Evolutionary conservation across 2,888 invertebrate species (phyloP).

Genomic region (Thelaira solivaga): DNA sequence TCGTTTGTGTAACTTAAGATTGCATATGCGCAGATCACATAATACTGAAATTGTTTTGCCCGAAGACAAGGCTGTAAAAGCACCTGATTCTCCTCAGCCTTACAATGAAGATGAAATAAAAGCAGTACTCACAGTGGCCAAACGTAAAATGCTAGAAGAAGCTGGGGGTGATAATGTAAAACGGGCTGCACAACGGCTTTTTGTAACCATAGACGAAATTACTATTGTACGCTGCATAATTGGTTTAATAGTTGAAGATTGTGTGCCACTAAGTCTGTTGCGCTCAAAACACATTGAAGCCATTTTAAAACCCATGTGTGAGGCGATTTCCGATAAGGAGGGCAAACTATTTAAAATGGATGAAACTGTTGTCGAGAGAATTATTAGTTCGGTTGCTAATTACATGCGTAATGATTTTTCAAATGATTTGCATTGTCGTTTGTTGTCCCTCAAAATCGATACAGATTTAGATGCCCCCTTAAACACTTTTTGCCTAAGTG

Average conservation of each 20-base stretch:
- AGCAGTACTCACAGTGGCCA: slow-evolving; percentile 31
- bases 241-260: slow-evolving; percentile 48
- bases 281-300: slow-evolving; percentile 23
- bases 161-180: neutral
- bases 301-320: slow-evolving; percentile 20
- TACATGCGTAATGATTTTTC: slow-evolving; percentile 28
- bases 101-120: slow-evolving; percentile 45
- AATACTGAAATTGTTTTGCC: neutral
- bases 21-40: slow-evolving; percentile 36
- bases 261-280: slow-evolving; percentile 14
- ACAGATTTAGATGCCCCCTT: slow-evolving; percentile 22
- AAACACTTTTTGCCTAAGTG: slow-evolving; percentile 20
- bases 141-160: slow-evolving; percentile 44
- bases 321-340: slow-evolving; percentile 25
- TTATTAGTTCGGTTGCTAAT: slow-evolving; percentile 8
- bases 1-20: slow-evolving; percentile 33
- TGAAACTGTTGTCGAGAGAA: neutral
- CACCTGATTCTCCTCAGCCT: slow-evolving; percentile 4
- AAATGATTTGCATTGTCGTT: slow-evolving; percentile 43
- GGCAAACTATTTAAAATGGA: slow-evolving; percentile 15
- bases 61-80: neutral
- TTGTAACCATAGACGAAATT: slow-evolving; percentile 19
- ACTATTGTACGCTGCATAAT: slow-evolving; percentile 22
- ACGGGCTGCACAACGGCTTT: neutral
- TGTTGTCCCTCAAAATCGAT: slow-evolving; percentile 46